Evolutionary conservation across 2,888 invertebrate genomes (phyloP).

Genomic region (Aleiodes alternator): DNA sequence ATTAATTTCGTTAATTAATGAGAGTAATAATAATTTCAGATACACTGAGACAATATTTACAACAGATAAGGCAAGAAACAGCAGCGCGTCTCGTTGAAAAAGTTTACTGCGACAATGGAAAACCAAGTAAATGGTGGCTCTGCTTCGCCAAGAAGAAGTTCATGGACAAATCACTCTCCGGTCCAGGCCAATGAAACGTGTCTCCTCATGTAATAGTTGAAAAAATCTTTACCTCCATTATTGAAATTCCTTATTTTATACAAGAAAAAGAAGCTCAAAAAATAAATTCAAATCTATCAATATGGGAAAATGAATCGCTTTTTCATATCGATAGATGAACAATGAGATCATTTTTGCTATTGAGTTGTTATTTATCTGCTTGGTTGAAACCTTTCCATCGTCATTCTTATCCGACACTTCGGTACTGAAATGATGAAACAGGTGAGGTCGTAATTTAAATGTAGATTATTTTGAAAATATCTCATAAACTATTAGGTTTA

Average conservation of each 20-base stretch:
- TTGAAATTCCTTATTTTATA: slow-evolving; percentile 13
- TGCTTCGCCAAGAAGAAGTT: slow-evolving; percentile 99
- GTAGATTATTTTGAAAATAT: no score
- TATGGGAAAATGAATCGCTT: background rate
- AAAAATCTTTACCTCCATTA: background rate
- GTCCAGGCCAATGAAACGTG: slow-evolving; percentile 84
- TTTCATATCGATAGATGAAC: slow-evolving; percentile 1
- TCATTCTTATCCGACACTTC: no score
- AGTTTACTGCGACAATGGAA: slow-evolving; percentile 88
- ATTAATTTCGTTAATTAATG: background rate
- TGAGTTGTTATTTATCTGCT: no score
- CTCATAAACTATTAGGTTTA: no score
- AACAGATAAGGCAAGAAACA: slow-evolving; percentile 96
- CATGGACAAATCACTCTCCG: slow-evolving; percentile 98
- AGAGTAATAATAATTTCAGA: slow-evolving; percentile 75
- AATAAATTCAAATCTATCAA: slow-evolving; percentile 24
- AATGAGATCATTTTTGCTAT: no score
- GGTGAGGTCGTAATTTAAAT: no score
- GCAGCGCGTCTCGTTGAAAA: slow-evolving; percentile 93
- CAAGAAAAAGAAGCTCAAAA: slow-evolving; percentile 5
- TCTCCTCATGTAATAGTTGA: background rate
- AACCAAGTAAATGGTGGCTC: slow-evolving; percentile 99
- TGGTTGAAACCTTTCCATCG: no score
- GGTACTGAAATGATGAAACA: no score
- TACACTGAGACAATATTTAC: slow-evolving; percentile 92